These are phyloP conservation scores for Auanema sp. DNA, from an alignment of 2,888 invertebrate genomes.

Conservation along the genomic window DNA sequence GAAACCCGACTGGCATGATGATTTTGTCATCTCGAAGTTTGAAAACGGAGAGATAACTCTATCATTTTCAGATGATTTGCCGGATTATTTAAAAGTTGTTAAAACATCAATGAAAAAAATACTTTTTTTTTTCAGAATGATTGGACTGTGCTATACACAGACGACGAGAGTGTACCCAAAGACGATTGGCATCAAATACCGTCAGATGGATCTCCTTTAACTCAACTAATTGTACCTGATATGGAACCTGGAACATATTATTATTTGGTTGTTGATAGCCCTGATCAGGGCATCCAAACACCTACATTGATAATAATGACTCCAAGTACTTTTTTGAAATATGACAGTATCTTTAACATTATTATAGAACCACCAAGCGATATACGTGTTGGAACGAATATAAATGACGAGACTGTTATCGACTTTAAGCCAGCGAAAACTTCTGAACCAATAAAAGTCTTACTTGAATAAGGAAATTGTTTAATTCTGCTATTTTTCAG, in stretches of 20 bases:
- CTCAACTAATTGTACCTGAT: slow-evolving; percentile 41
- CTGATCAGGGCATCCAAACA: slow-evolving; percentile 55
- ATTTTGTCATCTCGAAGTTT: slow-evolving; percentile 53
- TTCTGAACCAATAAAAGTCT: slow-evolving; percentile 39
- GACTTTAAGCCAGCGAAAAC: slow-evolving; percentile 58
- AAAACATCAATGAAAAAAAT: slow-evolving; percentile 12
- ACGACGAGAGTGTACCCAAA: slow-evolving; percentile 50
- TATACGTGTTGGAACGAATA: slow-evolving; percentile 58
- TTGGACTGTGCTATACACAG: slow-evolving; percentile 57
- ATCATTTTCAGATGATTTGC: slow-evolving; percentile 54
- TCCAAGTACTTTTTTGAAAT: slow-evolving; percentile 45
- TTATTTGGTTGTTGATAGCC: slow-evolving; percentile 56
- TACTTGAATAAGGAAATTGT: neutral
- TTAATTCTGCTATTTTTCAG: slow-evolving; percentile 20
- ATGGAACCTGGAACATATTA: slow-evolving; percentile 57
- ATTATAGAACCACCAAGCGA: slow-evolving; percentile 57
- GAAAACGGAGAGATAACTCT: slow-evolving; percentile 54
- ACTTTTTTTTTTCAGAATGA: slow-evolving; percentile 37
- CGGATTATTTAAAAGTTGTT: slow-evolving; percentile 54
- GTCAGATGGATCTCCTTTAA: slow-evolving; percentile 49
- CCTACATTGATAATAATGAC: slow-evolving; percentile 56
- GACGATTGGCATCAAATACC: slow-evolving; percentile 52
- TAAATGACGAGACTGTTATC: slow-evolving; percentile 59
- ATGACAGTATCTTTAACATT: too few relatives aligned
- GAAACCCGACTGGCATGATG: slow-evolving; percentile 52